Percentiles rank a stretch among this genome's conserved stretches.
phyloP scores from a whole-genome alignment of 1,140 invertebrate species.

The Bicyclus anynana region DNA sequence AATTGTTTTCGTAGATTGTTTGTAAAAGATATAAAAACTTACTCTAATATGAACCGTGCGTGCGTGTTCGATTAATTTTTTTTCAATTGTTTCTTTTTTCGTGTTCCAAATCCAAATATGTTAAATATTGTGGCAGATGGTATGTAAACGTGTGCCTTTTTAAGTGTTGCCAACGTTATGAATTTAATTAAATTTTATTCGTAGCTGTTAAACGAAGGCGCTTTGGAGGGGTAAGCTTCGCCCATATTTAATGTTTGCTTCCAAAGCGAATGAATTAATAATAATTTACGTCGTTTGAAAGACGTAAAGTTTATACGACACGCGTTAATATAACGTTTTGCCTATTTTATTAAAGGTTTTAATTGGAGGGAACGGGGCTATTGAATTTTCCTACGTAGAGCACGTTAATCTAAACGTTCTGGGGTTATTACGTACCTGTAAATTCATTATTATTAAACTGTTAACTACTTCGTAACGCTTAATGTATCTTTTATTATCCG shows the following conservation, averaged over 20 bases:
- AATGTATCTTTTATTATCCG: too few species aligned
- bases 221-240: slow-evolving; percentile 21
- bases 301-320: slow-evolving; percentile 6
- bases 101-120: slow-evolving; percentile 12
- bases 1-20: too few species aligned
- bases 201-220: slow-evolving; percentile 30
- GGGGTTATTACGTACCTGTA: too few species aligned
- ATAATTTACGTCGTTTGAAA: slow-evolving; percentile 6
- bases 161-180: slow-evolving; percentile 34
- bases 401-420: not conserved
- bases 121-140: slow-evolving; percentile 42
- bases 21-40: not conserved
- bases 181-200: slow-evolving; percentile 43
- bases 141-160: slow-evolving; percentile 24
- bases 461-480: too few species aligned
- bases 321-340: slow-evolving; percentile 1
- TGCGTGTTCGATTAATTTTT: not conserved
- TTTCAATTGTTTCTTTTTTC: not conserved
- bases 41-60: not conserved
- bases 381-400: not conserved
- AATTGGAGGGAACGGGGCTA: not conserved
- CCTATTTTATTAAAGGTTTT: not conserved
- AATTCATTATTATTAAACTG: too few species aligned
- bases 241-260: slow-evolving; percentile 11
- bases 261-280: slow-evolving; percentile 9